These are phyloP conservation scores for Pseudococcus longispinus DNA, from an alignment of 2,888 invertebrate species.

Conservation along the genomic window DNA sequence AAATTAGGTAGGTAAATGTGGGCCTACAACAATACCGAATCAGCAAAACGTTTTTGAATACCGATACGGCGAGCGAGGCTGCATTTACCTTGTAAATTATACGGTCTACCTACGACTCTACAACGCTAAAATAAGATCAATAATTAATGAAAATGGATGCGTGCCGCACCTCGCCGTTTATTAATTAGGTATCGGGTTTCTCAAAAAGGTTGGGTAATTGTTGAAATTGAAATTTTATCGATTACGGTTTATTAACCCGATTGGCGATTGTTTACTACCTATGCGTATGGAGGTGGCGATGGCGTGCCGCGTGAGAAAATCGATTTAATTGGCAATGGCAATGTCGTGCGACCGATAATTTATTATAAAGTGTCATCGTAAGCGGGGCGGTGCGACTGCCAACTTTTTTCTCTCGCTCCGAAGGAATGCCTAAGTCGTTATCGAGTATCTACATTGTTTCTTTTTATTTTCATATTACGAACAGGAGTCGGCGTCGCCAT, in stretches of 20 bases:
- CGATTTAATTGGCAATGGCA: conserved; percentile 8
- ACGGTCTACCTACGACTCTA: neutral
- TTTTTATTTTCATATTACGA: conserved; percentile 39
- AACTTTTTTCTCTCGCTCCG: neutral
- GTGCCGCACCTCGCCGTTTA: neutral
- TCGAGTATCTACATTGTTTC: neutral
- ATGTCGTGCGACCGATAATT: neutral
- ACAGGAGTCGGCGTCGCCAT: conserved; percentile 62
- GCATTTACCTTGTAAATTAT: neutral
- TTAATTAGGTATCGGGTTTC: conserved; percentile 17
- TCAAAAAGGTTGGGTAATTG: conserved; percentile 4
- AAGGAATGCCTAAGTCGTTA: neutral
- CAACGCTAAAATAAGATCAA: neutral
- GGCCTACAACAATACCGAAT: neutral
- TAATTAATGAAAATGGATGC: conserved; percentile 16
- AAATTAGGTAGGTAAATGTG: neutral
- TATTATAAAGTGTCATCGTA: conserved; percentile 18
- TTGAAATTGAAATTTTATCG: conserved; percentile 39
- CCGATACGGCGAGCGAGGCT: neutral
- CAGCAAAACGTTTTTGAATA: neutral
- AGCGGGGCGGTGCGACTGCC: neutral
- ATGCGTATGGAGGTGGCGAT: neutral
- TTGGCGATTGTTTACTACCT: neutral
- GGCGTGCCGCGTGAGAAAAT: neutral
- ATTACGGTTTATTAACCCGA: conserved; percentile 28